Evolutionary conservation across 2,888 invertebrate genomes (phyloP), one percentile per base, ranked within the genome.

Genomic region (Cremastinae sp.): DNA sequence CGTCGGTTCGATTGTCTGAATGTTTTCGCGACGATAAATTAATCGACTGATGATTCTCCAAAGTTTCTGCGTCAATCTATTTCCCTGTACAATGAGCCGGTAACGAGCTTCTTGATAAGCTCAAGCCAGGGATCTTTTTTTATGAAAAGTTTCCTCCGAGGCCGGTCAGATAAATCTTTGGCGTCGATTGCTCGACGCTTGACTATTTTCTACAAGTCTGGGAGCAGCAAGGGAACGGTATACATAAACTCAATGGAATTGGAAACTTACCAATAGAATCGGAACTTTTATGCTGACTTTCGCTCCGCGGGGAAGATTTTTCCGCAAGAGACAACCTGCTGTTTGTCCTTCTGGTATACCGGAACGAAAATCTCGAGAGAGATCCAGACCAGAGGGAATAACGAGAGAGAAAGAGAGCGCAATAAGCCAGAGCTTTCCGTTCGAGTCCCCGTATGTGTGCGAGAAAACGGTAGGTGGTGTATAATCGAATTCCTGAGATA

Each of bases 221-320:
- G 16, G 49, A 28, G 22, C 14, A 56, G 12, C 16, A 41, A 59
- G 69, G n/a, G 28, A 36, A 41, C 1, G 18, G 12, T 34, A 49
- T 34, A 47, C 20, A 18, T 51, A 28, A 41, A 61, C 43, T 43
- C 68, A 53, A 72, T 76, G 62, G 75, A 76, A 76, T 76, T 76
- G 75, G 75, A 76, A 76, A 28, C 72, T 49, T 76, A 76, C 75
- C 72, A 76, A 76, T 72, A 38, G 58, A 72, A 76, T 72, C 51
- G 62, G 41, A 76, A 76, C 58, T 76, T 72, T 76, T 68, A 51
- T 72, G 75, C 75, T 76, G 75, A 76, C 75, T 76, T 56, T 54
- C 22, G 62, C 41, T 49, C 58, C 45, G 47, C 20, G 51, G 36
- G 61, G 47, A 18, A 47, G 38, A 53, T 59, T 53, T 49, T 45